Evolutionary conservation across 2,113 vertebrate species (phyloP).

Genomic region (Periophthalmodon schlosseri): DNA sequence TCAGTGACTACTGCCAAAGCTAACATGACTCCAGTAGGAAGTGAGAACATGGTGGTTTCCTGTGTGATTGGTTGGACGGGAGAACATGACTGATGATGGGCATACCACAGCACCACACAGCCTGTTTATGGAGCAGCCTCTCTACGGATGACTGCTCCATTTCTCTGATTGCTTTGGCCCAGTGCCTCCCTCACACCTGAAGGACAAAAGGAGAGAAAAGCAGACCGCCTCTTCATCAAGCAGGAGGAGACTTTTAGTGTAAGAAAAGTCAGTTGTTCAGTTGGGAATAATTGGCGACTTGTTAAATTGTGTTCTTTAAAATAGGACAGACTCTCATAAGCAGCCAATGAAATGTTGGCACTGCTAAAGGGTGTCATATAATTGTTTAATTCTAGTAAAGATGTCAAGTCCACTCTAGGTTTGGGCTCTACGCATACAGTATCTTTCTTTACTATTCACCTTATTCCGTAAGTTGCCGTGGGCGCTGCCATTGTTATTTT

Average conservation of each 20-base stretch:
- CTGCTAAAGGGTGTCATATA: too few species aligned
- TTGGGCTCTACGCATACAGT: too few species aligned
- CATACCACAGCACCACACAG: not conserved
- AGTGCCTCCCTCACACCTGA: slow-evolving; percentile 20
- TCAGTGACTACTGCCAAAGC: too few species aligned
- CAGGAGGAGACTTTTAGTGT: not conserved
- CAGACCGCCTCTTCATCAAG: not conserved
- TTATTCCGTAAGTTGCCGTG: too few species aligned
- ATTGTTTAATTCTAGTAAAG: too few species aligned
- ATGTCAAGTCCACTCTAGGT: too few species aligned
- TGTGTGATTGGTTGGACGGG: not conserved
- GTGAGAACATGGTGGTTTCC: not conserved
- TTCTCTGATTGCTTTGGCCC: slow-evolving; percentile 29
- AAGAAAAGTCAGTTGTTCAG: not conserved
- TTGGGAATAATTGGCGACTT: not conserved
- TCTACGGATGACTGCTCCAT: slow-evolving; percentile 24
- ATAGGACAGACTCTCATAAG: too few species aligned
- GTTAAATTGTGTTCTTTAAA: not conserved
- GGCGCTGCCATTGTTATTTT: too few species aligned
- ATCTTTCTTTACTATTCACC: too few species aligned
- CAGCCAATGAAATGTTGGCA: too few species aligned
- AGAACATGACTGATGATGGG: slow-evolving; percentile 6
- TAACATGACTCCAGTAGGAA: not conserved
- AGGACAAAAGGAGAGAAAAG: slow-evolving; percentile 28
- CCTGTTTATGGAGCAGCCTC: slow-evolving; percentile 27